These are phyloP conservation scores for Empis livida DNA, from an alignment of 2,888 invertebrate genomes.

Conservation along the genomic window DNA sequence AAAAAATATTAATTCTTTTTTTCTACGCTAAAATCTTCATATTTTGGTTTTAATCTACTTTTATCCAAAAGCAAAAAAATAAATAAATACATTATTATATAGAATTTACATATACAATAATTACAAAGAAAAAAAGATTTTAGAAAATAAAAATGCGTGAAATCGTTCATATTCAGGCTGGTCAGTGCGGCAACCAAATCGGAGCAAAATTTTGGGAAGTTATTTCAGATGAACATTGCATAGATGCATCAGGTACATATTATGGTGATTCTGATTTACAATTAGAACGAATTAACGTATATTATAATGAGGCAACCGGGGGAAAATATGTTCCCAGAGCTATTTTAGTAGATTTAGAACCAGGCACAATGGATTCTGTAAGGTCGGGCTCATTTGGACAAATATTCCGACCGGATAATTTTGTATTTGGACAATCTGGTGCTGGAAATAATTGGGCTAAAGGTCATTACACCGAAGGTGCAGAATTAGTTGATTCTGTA, in stretches of 20 bases:
- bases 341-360: conserved; percentile 87
- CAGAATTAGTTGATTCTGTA: conserved; percentile 73
- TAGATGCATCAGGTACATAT: conserved; percentile 82
- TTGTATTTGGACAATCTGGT: conserved; percentile 80
- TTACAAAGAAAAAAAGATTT: too few species aligned
- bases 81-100: too few species aligned
- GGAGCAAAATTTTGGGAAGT: conserved; percentile 97
- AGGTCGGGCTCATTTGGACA: conserved; percentile 88
- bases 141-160: conserved; percentile 58
- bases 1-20: too few species aligned
- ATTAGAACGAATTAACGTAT: conserved; percentile 87
- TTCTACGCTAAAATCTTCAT: too few species aligned
- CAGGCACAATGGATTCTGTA: conserved; percentile 96
- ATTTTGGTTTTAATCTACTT: too few species aligned
- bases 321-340: conserved; percentile 92
- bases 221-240: conserved; percentile 90
- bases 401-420: conserved; percentile 91
- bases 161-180: conserved; percentile 91
- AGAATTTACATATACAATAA: too few species aligned
- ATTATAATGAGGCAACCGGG: conserved; percentile 88
- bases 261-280: conserved; percentile 86
- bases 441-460: conserved; percentile 83
- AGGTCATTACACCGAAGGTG: conserved; percentile 91
- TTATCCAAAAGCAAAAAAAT: too few species aligned
- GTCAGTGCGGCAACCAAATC: conserved; percentile 94